phyloP scores from a whole-genome alignment of 2,888 invertebrate species.

The Sinodicranocentrus sp. region DNA sequence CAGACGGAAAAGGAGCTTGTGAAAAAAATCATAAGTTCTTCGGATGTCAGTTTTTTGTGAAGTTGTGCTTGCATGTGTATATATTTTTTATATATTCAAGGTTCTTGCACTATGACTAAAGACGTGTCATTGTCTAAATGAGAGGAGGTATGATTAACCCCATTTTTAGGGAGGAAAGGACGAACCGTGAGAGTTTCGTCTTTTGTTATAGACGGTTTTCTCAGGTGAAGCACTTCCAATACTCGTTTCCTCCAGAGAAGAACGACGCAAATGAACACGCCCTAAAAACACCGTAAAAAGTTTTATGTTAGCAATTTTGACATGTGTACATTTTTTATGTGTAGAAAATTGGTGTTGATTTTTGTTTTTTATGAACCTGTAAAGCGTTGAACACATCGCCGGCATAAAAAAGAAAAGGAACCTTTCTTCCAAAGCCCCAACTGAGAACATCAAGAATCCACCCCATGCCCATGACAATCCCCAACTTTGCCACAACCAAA shows the following conservation, averaged over 20 bases:
- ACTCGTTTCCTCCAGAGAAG: conserved; percentile 76
- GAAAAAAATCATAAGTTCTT: too few species aligned
- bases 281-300: conserved; percentile 49
- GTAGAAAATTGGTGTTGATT: too few species aligned
- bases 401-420: conserved; percentile 72
- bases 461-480: conserved; percentile 76
- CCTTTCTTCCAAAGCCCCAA: conserved; percentile 71
- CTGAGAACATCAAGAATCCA: conserved; percentile 76
- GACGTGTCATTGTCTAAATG: conserved; percentile 73
- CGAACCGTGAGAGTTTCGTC: conserved; percentile 75
- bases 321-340: too few species aligned
- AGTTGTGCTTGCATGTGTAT: too few species aligned
- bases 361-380: conserved; percentile 70
- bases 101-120: conserved; percentile 73
- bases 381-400: conserved; percentile 53
- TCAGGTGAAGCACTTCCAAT: conserved; percentile 73
- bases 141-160: conserved; percentile 26
- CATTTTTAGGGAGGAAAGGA: conserved; percentile 71
- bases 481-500: conserved; percentile 75
- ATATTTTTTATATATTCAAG: too few species aligned
- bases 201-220: conserved; percentile 74
- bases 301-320: too few species aligned
- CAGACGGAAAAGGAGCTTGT: too few species aligned
- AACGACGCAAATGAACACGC: conserved; percentile 75
- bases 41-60: too few species aligned